These are phyloP conservation scores for Phyllopteryx taeniolatus DNA, from an alignment of 2,113 vertebrate species.

Conservation along the genomic window DNA sequence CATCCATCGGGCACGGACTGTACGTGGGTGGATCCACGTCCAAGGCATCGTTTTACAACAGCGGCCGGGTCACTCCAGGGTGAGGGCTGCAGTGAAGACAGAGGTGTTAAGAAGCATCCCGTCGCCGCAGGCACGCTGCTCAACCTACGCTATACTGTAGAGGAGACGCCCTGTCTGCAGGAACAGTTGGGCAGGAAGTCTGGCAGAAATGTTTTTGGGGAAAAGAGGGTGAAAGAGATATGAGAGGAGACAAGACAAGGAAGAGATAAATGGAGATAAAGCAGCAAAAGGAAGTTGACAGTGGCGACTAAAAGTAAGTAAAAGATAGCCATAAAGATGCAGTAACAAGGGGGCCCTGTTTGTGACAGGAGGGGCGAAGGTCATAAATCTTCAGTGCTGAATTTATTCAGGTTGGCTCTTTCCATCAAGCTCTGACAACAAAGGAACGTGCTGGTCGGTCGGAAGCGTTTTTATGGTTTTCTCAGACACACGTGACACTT, in stretches of 20 bases:
- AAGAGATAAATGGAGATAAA: constrained; percentile 18
- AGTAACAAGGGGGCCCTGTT: constrained; percentile 51
- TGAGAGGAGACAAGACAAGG: constrained; percentile 25
- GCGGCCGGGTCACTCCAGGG: constrained; percentile 1
- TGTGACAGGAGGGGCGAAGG: constrained; percentile 51
- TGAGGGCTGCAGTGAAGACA: constrained; percentile 40
- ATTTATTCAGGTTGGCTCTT: constrained; percentile 71
- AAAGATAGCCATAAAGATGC: constrained; percentile 47
- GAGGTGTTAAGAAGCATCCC: constrained; percentile 51
- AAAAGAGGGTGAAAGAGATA: constrained; percentile 32
- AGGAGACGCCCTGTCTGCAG: constrained; percentile 62
- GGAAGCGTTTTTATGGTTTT: constrained; percentile 61
- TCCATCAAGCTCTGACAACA: constrained; percentile 49
- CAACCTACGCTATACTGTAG: constrained; percentile 41
- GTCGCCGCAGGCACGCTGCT: constrained; percentile 26
- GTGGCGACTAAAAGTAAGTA: constrained; percentile 56
- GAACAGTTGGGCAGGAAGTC: constrained; percentile 67
- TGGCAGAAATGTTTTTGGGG: constrained; percentile 40
- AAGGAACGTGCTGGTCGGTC: constrained; percentile 49
- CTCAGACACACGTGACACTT: constrained; percentile 46
- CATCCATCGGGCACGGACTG: neutral
- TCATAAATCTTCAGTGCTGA: constrained; percentile 66
- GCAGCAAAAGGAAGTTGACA: constrained; percentile 35
- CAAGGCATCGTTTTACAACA: neutral
- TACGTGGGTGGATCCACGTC: constrained; percentile 36